Base-by-base conservation (phyloP, 2,888 invertebrate species). In the Apamea sordens region DNA sequence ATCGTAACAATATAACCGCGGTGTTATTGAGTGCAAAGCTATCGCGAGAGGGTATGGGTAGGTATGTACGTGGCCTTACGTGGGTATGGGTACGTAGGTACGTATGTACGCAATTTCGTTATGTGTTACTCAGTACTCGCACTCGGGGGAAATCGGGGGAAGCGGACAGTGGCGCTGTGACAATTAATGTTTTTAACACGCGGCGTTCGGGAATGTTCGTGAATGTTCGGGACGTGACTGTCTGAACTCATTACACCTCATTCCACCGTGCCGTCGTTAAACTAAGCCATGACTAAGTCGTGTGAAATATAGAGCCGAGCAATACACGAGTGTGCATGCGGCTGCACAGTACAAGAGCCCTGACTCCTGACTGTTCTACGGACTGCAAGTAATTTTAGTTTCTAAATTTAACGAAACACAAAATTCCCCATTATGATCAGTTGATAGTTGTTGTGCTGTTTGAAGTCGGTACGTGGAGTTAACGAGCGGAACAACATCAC, bases 111-210 rank as follows among this genome's bases (percentile, higher is more conserved):
- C 67, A 47, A 70, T 67, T 80, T 44, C 36, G 44, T 50, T 50
- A 61, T 69, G 50, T 83, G 77, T 79, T 65, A 41, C 32, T 63
- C 65, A 63, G 69, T 68, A 59, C 47, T 47, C 28, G 41, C 53
- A 63, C 74, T 83, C 86, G 41, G 47, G 86, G 86, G 86, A 82
- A 82, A 82, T 75, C 71, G 77, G 8, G 13, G 21, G 28, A 50
- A 83, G 67, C 59, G 28, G 41, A 71, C 75, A 82, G 64, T 80
- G 47, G 59, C 53, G 70, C 24, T 80, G 36, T 70, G 47, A 70
- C 70, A 69, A 85, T 65, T 73, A 47, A 86, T 69, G 73, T 61
- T 68, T 85, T 81, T 44, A 73, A 65, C 64, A 56, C 18, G 36
- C 64, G 47, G 13, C 63, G 21, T 41, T 69, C 56, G 50, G 24